A percentile compares a stretch with the other conserved stretches of the same genome.
phyloP scores from a whole-genome alignment of 2,113 vertebrate species.

The Dromiciops gliroides region DNA sequence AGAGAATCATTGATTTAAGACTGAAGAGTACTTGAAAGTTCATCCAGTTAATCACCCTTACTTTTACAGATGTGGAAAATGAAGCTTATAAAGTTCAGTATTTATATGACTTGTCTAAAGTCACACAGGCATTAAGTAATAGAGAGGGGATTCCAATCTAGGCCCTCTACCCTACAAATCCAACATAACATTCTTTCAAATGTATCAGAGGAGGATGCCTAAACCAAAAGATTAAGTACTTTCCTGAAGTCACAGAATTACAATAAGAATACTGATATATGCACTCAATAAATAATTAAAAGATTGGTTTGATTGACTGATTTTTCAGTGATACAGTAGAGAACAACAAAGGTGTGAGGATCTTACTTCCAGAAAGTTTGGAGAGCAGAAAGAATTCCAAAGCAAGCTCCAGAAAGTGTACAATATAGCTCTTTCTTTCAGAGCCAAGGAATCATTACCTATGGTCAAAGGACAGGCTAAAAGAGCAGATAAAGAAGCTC shows the following conservation, averaged over 20 bases:
- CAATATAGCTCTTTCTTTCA: too few relatives aligned
- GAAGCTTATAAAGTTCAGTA: neutral
- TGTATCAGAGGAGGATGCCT: neutral
- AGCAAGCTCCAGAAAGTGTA: neutral
- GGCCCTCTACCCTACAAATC: neutral
- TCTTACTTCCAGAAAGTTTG: neutral
- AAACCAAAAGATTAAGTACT: neutral
- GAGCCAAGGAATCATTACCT: too few relatives aligned
- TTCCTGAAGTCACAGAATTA: neutral
- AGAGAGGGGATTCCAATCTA: neutral
- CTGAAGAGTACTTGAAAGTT: neutral
- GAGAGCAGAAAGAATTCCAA: neutral
- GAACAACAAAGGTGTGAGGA: neutral
- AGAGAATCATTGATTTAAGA: neutral
- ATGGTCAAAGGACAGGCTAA: neutral
- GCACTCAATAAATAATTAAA: neutral
- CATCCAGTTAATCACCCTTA: neutral
- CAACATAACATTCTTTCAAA: neutral
- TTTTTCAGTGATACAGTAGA: neutral
- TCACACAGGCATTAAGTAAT: neutral
- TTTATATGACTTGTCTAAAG: neutral
- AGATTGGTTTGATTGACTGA: neutral
- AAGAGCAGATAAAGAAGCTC: neutral
- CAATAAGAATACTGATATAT: neutral
- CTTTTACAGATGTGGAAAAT: neutral